A percentile compares a stretch with the other conserved stretches of the same genome.
phyloP scores from a whole-genome alignment of 1,140 invertebrate species.

The Bombus turneri region DNA sequence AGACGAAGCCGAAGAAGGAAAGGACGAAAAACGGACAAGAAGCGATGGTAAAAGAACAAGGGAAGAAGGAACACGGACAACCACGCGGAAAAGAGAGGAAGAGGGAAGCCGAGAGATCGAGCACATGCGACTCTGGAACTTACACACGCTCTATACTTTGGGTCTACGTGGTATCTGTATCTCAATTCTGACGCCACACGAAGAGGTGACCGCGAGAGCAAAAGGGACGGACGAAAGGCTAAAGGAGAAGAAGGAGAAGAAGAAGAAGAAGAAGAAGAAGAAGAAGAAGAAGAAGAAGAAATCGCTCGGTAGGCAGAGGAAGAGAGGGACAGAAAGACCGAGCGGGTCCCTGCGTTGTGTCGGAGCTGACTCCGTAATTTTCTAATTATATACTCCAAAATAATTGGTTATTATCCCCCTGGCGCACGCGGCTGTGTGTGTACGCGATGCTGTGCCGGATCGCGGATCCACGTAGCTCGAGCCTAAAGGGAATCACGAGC shows the following conservation, averaged over 20 bases:
- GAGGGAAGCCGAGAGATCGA: conserved; percentile 53
- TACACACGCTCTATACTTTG: conserved; percentile 75
- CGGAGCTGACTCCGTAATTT: conserved; percentile 79
- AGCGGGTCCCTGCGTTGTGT: conserved; percentile 70
- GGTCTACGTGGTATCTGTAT: conserved; percentile 77
- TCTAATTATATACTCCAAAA: conserved; percentile 82
- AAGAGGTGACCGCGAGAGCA: conserved; percentile 62
- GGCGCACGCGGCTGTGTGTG: conserved; percentile 40
- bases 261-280: conserved; percentile 40
- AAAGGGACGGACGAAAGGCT: conserved; percentile 69
- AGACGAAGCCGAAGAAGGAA: conserved; percentile 24
- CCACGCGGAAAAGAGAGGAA: conserved; percentile 8
- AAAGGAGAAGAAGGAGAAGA: conserved; percentile 36
- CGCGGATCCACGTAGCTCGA: conserved; percentile 62
- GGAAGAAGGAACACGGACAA: conserved; percentile 7
- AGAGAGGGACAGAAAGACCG: conserved; percentile 49
- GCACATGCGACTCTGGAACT: conserved; percentile 67
- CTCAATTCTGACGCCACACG: conserved; percentile 77
- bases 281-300: conserved; percentile 35
- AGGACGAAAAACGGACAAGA: conserved; percentile 11
- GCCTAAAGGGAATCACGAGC: conserved; percentile 79
- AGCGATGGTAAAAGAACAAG: not conserved
- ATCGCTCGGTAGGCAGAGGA: conserved; percentile 32
- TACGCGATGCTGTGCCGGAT: conserved; percentile 70
- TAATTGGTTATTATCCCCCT: conserved; percentile 81